Conservation (phyloP, 2,113 vertebrate species). For the Gila orcuttii region DNA sequence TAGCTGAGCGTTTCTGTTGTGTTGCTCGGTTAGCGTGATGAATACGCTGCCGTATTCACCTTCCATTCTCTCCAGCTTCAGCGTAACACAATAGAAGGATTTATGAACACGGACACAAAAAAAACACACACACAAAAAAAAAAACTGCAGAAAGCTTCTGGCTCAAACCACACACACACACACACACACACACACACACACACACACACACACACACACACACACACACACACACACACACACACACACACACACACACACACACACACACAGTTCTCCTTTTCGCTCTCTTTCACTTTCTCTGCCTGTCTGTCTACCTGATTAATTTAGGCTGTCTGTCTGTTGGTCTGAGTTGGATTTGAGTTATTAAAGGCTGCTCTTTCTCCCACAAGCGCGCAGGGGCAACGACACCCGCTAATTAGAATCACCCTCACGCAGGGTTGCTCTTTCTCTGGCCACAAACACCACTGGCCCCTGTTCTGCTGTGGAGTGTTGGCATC, state of each 20-base stretch:
- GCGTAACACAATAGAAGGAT: conserved; percentile 48
- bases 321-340: conserved; percentile 12
- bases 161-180: not conserved
- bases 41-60: conserved; percentile 37
- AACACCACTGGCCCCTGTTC: not conserved
- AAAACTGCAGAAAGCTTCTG: conserved; percentile 7
- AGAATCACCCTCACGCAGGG: conserved; percentile 61
- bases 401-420: conserved; percentile 69
- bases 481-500: not conserved
- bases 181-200: no score
- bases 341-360: not conserved
- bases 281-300: not conserved
- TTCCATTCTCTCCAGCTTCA: conserved; percentile 18
- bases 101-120: conserved; percentile 36
- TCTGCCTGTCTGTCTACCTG: conserved; percentile 29
- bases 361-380: conserved; percentile 24
- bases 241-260: not conserved
- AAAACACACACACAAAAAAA: not conserved
- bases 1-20: conserved; percentile 18
- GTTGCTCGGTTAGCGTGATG: conserved; percentile 21
- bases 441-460: conserved; percentile 38
- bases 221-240: no score
- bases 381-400: not conserved
- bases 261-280: not conserved
- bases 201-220: no score